Percentiles rank a stretch among this genome's conserved stretches.
Conservation (phyloP, 2,113 vertebrate genomes). For the Hyperopisus bebe region DNA sequence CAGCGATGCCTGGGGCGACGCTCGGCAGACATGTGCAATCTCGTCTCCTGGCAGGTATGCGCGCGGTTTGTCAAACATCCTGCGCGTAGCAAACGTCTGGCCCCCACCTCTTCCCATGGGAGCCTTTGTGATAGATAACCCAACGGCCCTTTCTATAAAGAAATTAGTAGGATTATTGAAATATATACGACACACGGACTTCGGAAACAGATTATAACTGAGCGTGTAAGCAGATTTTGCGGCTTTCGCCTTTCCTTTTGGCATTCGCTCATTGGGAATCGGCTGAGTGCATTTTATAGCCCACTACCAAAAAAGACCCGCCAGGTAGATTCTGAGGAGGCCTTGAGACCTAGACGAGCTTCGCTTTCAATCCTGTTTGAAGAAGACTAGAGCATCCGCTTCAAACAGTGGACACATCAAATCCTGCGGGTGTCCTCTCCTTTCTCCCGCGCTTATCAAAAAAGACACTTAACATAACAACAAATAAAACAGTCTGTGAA, state of each 20-base stretch:
- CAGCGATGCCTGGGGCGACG: conserved; percentile 36
- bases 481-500: conserved; percentile 8
- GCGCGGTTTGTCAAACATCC: conserved; percentile 9
- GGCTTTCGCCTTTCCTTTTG: background rate
- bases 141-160: background rate
- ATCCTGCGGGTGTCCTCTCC: conserved; percentile 24
- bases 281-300: background rate
- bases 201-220: background rate
- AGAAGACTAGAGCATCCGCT: conserved; percentile 35
- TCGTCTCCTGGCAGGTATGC: conserved; percentile 45
- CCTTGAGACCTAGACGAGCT: conserved; percentile 24
- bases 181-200: background rate
- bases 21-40: conserved; percentile 41
- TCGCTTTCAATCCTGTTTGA: conserved; percentile 46
- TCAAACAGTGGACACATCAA: conserved; percentile 40
- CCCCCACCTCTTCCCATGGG: background rate
- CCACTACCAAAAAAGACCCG: conserved; percentile 21
- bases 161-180: background rate
- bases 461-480: conserved; percentile 28
- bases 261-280: conserved; percentile 14
- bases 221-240: background rate
- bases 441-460: conserved; percentile 26
- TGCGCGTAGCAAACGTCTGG: background rate
- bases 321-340: conserved; percentile 27
- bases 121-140: background rate